phyloP scores from a whole-genome alignment of 2,888 invertebrate genomes.

The Polydrusus tereticollis region DNA sequence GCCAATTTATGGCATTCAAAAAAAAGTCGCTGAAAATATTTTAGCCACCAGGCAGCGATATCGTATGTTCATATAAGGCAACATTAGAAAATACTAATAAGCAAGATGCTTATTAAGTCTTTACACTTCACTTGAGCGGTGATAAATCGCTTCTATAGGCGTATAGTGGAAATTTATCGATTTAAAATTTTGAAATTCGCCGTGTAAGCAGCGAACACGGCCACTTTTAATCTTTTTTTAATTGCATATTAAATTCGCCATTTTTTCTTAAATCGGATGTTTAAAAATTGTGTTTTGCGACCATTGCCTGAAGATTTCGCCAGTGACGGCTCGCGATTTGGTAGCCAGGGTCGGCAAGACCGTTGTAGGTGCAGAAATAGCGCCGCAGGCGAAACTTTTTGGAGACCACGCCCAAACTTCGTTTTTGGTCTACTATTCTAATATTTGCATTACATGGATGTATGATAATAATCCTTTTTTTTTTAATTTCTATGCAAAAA shows the following conservation, averaged over 20 bases:
- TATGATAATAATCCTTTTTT: no score
- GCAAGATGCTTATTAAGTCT: conserved; percentile 40
- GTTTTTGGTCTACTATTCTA: no score
- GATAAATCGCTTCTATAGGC: background rate
- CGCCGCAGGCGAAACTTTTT: no score
- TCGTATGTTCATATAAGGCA: conserved; percentile 22
- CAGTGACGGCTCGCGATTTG: no score
- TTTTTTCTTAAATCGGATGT: background rate
- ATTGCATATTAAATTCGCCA: background rate
- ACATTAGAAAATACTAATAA: conserved; percentile 35
- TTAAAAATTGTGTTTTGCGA: no score
- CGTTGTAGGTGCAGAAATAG: no score
- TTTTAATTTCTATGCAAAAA: no score
- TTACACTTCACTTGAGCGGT: conserved; percentile 34
- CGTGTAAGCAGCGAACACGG: background rate
- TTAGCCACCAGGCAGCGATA: conserved; percentile 16
- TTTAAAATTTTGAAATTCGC: conserved; percentile 24
- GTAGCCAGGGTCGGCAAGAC: no score
- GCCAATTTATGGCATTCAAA: conserved; percentile 3
- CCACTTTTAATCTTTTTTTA: background rate
- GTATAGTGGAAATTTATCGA: conserved; percentile 23
- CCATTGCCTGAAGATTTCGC: no score
- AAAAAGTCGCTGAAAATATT: conserved; percentile 9
- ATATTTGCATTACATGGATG: no score
- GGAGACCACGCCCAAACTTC: no score